Evolutionary conservation across 2,797 vertebrate genomes (phyloP).

Genomic region (Astyanax mexicanus): DNA sequence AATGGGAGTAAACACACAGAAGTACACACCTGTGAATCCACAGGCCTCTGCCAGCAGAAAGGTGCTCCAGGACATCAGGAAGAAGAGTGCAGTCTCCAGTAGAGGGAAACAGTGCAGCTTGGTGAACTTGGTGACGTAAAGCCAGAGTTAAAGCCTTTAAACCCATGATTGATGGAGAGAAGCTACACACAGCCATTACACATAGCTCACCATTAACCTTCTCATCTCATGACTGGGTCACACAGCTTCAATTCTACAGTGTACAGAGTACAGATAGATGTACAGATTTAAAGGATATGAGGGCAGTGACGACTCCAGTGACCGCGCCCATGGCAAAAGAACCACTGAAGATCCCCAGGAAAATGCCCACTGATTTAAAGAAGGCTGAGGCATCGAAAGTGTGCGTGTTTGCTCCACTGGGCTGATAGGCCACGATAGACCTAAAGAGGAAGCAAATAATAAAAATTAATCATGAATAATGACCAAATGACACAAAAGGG

Average conservation of each 20-base stretch:
- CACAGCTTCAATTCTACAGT: background rate
- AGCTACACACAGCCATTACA: background rate
- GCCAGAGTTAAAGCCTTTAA: constrained; percentile 78
- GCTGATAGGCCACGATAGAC: constrained; percentile 96
- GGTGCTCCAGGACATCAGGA: constrained; percentile 99
- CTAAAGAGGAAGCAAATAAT: constrained; percentile 68
- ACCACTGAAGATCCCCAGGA: constrained; percentile 97
- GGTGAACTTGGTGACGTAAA: constrained; percentile 97
- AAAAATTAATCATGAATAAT: too few species aligned
- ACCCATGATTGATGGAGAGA: background rate
- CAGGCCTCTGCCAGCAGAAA: constrained; percentile 97
- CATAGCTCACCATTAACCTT: background rate
- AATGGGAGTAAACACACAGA: constrained; percentile 16
- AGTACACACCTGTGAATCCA: constrained; percentile 87
- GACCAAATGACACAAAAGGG: too few species aligned
- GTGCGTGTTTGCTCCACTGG: constrained; percentile 90
- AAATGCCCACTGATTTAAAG: constrained; percentile 96
- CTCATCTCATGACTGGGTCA: background rate
- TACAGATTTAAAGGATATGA: constrained; percentile 92
- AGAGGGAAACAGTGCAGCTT: constrained; percentile 97
- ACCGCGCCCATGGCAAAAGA: constrained; percentile 97
- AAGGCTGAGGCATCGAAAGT: constrained; percentile 96
- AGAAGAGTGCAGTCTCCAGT: constrained; percentile 97
- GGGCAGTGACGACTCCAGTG: constrained; percentile 93
- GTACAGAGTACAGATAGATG: too few species aligned